These are phyloP conservation scores for Phrynocephalus forsythii DNA, from an alignment of 2,797 vertebrate genomes.

Conservation along the genomic window DNA sequence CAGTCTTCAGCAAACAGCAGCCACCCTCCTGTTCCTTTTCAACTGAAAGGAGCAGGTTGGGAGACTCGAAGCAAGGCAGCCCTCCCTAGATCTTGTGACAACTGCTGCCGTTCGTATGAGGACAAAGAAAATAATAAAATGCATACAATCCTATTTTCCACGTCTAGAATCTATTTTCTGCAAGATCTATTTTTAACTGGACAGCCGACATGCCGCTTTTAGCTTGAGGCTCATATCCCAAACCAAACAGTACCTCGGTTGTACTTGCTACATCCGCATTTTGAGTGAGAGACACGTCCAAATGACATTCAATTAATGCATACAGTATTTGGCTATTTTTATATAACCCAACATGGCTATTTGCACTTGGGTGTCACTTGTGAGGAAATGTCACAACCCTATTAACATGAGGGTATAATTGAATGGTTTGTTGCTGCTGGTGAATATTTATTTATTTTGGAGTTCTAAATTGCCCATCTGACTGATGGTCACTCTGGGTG, in stretches of 20 bases:
- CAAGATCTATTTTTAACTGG: slow-evolving; percentile 39
- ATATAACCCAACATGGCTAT: too few relatives aligned
- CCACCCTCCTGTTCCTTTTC: slow-evolving; percentile 5
- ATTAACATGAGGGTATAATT: too few relatives aligned
- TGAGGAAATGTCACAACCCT: too few relatives aligned
- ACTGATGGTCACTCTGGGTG: too few relatives aligned
- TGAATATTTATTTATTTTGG: too few relatives aligned
- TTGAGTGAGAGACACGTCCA: neutral
- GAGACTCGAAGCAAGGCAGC: neutral
- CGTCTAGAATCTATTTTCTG: slow-evolving; percentile 28
- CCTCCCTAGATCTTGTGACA: neutral
- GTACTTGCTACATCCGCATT: rapidly evolving
- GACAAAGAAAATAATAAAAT: neutral
- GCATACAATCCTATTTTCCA: slow-evolving; percentile 34
- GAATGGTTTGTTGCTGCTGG: too few relatives aligned
- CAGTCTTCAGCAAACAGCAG: neutral
- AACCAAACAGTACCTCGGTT: neutral
- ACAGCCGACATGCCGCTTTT: neutral
- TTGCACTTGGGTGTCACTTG: too few relatives aligned
- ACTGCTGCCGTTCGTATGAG: rapidly evolving
- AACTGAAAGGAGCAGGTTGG: neutral
- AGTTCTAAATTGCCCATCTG: too few relatives aligned
- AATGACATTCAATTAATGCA: neutral
- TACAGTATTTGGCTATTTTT: too few relatives aligned
- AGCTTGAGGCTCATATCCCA: neutral